phyloP scores from a whole-genome alignment of 2,888 invertebrate genomes.

The Horisme vitalbata region DNA sequence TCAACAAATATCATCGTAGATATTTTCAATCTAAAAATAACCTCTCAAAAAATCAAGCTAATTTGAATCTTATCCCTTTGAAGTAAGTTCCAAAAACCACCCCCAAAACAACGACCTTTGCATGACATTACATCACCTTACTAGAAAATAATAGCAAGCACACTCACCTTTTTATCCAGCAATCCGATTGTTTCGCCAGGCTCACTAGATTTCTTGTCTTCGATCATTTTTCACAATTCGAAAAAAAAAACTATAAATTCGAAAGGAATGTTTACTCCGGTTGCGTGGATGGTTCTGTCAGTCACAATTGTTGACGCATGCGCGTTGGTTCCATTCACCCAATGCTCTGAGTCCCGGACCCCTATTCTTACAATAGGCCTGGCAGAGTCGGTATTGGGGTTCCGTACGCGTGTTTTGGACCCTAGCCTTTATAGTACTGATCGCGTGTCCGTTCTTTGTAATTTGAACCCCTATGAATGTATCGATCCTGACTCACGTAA shows the following conservation, averaged over 20 bases:
- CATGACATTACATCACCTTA: slow-evolving; percentile 57
- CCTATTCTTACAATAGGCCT: slow-evolving; percentile 25
- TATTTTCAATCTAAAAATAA: slow-evolving; percentile 20
- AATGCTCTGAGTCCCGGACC: slow-evolving; percentile 25
- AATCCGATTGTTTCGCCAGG: slow-evolving; percentile 65
- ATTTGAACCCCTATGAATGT: slow-evolving; percentile 12
- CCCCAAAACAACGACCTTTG: slow-evolving; percentile 60
- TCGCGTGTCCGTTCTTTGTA: slow-evolving; percentile 7
- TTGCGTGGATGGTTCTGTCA: slow-evolving; percentile 29
- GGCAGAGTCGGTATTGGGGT: slow-evolving; percentile 20
- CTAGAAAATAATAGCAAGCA: slow-evolving; percentile 28
- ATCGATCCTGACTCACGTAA: slow-evolving; percentile 25
- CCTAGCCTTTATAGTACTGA: slow-evolving; percentile 9
- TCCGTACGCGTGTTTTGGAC: slow-evolving; percentile 14
- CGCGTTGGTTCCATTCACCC: slow-evolving; percentile 22
- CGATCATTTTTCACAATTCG: slow-evolving; percentile 50
- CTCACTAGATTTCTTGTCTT: slow-evolving; percentile 45
- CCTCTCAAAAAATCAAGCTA: slow-evolving; percentile 4
- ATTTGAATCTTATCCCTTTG: slow-evolving; percentile 14
- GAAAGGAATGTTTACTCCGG: slow-evolving; percentile 26
- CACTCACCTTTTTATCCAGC: slow-evolving; percentile 70
- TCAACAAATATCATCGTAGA: not conserved
- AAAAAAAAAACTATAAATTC: slow-evolving; percentile 25
- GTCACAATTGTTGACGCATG: slow-evolving; percentile 30
- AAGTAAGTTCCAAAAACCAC: slow-evolving; percentile 16